phyloP scores from a whole-genome alignment of 1,140 invertebrate species.

The Drosophila baimaii region DNA sequence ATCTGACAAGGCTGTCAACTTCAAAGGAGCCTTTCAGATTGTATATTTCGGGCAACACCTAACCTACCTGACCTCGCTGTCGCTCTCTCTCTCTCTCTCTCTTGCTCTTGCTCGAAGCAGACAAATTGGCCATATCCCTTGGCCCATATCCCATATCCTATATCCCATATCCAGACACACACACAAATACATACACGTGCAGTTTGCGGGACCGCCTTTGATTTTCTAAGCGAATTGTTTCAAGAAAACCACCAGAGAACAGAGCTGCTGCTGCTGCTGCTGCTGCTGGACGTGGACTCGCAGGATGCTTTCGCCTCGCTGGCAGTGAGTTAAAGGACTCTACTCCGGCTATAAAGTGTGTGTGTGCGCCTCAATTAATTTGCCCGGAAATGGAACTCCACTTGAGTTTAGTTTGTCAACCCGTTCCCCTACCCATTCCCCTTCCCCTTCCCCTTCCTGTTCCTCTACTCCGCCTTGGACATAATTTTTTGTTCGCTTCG shows the following conservation, averaged over 20 bases:
- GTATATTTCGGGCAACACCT: constrained; percentile 77
- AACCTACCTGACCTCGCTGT: constrained; percentile 23
- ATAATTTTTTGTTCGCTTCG: constrained; percentile 74
- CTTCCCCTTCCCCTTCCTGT: constrained; percentile 53
- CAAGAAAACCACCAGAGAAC: constrained; percentile 80
- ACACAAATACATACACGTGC: constrained; percentile 25
- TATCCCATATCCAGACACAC: constrained; percentile 14
- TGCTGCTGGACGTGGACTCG: constrained; percentile 6
- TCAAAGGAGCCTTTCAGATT: constrained; percentile 75
- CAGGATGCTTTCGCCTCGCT: neutral
- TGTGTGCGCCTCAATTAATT: constrained; percentile 80
- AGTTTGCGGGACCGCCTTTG: constrained; percentile 70
- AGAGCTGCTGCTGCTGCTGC: constrained; percentile 23
- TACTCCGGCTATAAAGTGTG: constrained; percentile 12
- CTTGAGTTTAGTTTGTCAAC: constrained; percentile 79
- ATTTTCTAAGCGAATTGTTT: constrained; percentile 84
- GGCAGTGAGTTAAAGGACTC: neutral
- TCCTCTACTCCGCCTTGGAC: constrained; percentile 14
- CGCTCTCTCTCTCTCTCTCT: neutral
- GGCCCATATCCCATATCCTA: constrained; percentile 10
- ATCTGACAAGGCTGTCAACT: constrained; percentile 57
- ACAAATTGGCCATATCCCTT: constrained; percentile 75
- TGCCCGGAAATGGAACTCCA: constrained; percentile 78
- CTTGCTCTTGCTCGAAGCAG: constrained; percentile 50
- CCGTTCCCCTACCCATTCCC: too few relatives aligned